phyloP scores from a whole-genome alignment of 2,113 vertebrate species.

The Onychostruthus taczanowskii region DNA sequence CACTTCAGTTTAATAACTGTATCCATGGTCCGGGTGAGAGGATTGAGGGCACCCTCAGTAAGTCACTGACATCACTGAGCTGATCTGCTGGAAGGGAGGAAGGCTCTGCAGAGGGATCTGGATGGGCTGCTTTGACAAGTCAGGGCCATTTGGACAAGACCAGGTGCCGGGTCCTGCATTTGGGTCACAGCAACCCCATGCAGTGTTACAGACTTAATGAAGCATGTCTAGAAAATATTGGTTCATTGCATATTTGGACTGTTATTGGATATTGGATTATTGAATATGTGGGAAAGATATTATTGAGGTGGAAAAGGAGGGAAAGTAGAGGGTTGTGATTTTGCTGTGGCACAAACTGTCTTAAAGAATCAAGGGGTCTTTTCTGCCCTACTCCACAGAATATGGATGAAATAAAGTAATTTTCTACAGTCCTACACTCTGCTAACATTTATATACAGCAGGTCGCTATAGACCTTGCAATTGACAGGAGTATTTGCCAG shows the following conservation, averaged over 20 bases:
- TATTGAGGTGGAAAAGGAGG: background rate
- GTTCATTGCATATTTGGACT: background rate
- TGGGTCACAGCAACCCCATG: background rate
- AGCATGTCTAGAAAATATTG: no score
- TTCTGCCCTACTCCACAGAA: background rate
- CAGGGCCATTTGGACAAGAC: background rate
- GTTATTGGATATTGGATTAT: background rate
- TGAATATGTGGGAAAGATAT: background rate
- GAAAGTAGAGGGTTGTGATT: background rate
- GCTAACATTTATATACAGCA: background rate
- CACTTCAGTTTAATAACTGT: background rate
- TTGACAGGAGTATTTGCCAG: background rate
- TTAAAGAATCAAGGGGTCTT: rapidly evolving
- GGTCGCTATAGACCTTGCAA: background rate
- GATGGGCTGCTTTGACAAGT: rapidly evolving
- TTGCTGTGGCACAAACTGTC: background rate
- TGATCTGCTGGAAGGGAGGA: background rate
- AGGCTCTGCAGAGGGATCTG: background rate
- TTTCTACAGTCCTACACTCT: background rate
- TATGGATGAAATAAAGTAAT: background rate
- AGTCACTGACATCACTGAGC: rapidly evolving
- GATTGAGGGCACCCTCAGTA: no score
- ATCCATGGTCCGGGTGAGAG: background rate
- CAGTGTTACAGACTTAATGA: background rate
- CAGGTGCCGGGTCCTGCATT: background rate